Evolutionary conservation across 2,113 vertebrate species (phyloP), one percentile per base, ranked within the genome.

Genomic region (Symphodus melops): DNA sequence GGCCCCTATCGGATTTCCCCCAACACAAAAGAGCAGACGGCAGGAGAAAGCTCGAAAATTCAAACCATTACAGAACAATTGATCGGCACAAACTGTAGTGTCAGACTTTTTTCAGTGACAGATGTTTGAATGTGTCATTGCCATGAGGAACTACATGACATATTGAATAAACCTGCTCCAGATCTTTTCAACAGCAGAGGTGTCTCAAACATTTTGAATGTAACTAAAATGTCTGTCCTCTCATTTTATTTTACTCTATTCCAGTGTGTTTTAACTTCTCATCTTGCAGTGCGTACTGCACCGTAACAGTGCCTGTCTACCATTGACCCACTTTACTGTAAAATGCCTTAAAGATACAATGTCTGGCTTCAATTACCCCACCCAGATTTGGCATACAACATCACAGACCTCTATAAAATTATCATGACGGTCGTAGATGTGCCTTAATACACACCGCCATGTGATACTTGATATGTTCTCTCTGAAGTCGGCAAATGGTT

Each of bases 361-460:
- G 90, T 83, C 92, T 94, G 92, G 87, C 68, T 93, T 86, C 88
- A 93, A 92, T 94, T 95, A 95, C 84, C 68, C 80, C 87, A 81
- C 90, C 88, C 81, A 90, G 73, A 83, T 85, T 68, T 88, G 81
- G 75, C 82, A 41, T 69, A 77, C 79, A 82, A 69, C 85, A 89
- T 92, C 86, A 90, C 87, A 88, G 81, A 76, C 80, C 67, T 87
- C 85, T 81, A 82, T 90, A 82, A 91, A 93, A 91, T 82, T 68
- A 91, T 90, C 86, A 80, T 84, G 75, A 84, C 61, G 72, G 74
- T 81, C 82, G 79, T 85, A 84, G 81, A 88, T 84, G 84, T 88
- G 79, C 84, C 80, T 73, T 76, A 88, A 88, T 82, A 77, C 71
- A 74, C 61, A 56, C 72, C 59, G 79, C 64, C 77, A 78, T 75